A percentile compares a stretch with the other conserved stretches of the same genome.
Conservation (phyloP, 2,113 vertebrate genomes). For the Cryptotis parvus region DNA sequence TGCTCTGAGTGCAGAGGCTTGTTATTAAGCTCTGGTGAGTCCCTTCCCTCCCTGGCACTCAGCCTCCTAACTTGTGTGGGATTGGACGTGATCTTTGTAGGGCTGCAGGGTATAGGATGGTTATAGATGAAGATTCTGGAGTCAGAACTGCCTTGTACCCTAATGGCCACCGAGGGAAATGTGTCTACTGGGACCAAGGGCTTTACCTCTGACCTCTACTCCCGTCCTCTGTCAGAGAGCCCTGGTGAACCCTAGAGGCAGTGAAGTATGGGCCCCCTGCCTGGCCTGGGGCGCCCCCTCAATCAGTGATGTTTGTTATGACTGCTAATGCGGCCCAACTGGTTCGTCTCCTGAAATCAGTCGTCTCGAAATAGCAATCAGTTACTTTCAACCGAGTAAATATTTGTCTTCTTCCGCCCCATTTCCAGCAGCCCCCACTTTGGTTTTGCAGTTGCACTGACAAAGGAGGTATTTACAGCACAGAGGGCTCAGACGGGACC, state of each 20-base stretch:
- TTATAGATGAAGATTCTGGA: neutral
- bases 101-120: neutral
- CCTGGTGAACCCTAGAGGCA: neutral
- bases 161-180: neutral
- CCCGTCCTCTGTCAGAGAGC: neutral
- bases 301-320: neutral
- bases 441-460: constrained; percentile 47
- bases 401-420: constrained; percentile 18
- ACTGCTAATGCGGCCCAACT: neutral
- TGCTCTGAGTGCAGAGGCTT: neutral
- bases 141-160: neutral
- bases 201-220: neutral
- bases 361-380: constrained; percentile 24
- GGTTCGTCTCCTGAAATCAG: neutral
- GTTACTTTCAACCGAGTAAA: constrained; percentile 25
- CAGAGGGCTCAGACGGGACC: constrained; percentile 28
- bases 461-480: constrained; percentile 67
- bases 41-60: accelerated
- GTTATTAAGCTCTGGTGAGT: neutral
- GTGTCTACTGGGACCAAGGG: neutral
- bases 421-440: constrained; percentile 22
- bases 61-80: neutral
- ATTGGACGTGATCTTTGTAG: neutral
- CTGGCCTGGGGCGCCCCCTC: neutral
- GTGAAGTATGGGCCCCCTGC: too few relatives aligned